Conservation (phyloP, 2,888 invertebrate genomes). For the Metopia argyrocephala region DNA sequence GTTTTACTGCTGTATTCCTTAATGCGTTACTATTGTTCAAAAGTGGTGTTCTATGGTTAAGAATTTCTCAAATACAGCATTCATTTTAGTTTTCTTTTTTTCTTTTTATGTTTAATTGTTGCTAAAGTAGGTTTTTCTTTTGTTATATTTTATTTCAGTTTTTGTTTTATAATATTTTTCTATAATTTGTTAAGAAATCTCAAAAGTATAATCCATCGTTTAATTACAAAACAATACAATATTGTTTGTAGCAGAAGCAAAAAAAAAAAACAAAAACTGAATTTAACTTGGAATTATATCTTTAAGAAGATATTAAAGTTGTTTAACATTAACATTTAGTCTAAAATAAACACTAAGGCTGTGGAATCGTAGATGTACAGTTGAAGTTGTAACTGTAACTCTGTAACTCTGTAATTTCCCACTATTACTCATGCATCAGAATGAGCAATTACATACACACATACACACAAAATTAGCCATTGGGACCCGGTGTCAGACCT, state of each 20-base stretch:
- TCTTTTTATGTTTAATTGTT: conserved; percentile 5
- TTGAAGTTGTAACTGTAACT: too few species aligned
- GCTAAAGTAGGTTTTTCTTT: conserved; percentile 25
- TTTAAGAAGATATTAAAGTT: too few species aligned
- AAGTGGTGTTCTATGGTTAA: conserved; percentile 34
- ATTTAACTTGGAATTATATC: too few species aligned
- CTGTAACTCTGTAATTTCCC: too few species aligned
- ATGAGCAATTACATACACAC: too few species aligned
- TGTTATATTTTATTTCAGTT: background rate
- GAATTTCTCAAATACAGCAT: background rate
- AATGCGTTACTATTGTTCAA: conserved; percentile 18
- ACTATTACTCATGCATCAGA: too few species aligned
- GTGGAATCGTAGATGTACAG: too few species aligned
- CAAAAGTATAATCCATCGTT: conserved; percentile 60
- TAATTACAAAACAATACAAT: conserved; percentile 55
- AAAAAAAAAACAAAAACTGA: too few species aligned
- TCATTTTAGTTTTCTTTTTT: background rate
- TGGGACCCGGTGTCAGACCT: too few species aligned
- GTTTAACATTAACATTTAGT: too few species aligned
- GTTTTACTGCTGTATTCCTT: background rate
- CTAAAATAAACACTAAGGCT: too few species aligned
- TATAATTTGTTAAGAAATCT: conserved; percentile 58
- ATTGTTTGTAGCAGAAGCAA: background rate
- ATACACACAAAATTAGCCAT: too few species aligned
- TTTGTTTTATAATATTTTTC: conserved; percentile 1